Percentiles rank a stretch among this genome's conserved stretches.
Conservation (phyloP, 2,113 vertebrate species). For the Aldabrachelys gigantea region DNA sequence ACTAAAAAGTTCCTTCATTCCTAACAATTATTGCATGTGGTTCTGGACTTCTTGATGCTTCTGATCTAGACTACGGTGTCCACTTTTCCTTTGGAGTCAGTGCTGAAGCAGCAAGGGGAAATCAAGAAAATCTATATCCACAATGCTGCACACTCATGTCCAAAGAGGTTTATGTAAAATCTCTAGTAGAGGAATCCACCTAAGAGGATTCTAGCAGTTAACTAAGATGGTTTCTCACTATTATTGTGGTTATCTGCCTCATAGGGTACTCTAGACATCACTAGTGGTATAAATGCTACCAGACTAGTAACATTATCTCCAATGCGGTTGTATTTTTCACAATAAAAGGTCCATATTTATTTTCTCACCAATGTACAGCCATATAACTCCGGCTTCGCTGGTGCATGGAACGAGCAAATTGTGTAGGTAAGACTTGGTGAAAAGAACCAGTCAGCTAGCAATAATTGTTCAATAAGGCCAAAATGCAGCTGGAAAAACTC, state of each 20-base stretch:
- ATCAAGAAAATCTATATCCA: background rate
- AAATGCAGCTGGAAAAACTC: conserved; percentile 25
- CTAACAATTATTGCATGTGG: conserved; percentile 28
- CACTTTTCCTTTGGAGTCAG: background rate
- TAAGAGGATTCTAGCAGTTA: background rate
- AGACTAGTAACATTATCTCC: conserved; percentile 3
- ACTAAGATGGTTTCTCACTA: background rate
- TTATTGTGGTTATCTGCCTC: background rate
- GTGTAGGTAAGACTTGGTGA: background rate
- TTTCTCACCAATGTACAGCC: background rate
- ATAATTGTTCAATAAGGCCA: conserved; percentile 48
- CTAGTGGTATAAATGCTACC: background rate
- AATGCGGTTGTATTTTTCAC: background rate
- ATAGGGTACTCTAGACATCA: background rate
- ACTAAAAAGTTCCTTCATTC: conserved; percentile 13
- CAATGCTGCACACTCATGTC: background rate
- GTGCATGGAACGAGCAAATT: background rate
- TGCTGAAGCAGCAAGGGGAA: background rate
- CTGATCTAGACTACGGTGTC: background rate
- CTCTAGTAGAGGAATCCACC: background rate
- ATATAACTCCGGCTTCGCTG: background rate
- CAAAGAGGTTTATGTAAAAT: background rate
- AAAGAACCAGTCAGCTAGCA: background rate
- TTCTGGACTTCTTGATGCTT: background rate
- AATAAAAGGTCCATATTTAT: background rate